Evolutionary conservation across 2,113 vertebrate genomes (phyloP), one percentile per base, ranked within the genome.

Genomic region (Laterallus jamaicensis): DNA sequence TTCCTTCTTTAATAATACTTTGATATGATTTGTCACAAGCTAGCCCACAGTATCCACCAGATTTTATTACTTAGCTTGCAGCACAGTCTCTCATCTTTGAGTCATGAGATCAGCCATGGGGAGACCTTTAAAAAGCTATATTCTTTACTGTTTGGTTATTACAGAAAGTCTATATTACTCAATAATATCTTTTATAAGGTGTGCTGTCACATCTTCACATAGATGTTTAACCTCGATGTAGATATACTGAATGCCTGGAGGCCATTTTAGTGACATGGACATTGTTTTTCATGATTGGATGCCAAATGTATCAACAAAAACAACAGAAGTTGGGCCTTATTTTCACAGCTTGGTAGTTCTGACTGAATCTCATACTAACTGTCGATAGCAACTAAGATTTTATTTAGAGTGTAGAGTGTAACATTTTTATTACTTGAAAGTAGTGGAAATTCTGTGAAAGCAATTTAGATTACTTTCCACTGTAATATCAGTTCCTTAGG

Each of bases 1-100:
- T 99, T 98, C 98, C 98, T 98, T 98, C 98, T 99, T 99, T 99
- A 99, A 99, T 99, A 99, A 99, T 98, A 98, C 98, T 99, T 98
- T 98, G 98, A 99, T 98, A 99, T 98, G 98, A 98, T 98, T 98
- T 98, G 98, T 99, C 98, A 99, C 98, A 98, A 98, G 98, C 98
- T 98, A 97, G 98, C 98, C 98, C 97, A 98, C 97, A 98, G 98
- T 98, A 97, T 98, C 98, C 97, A 98, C 97, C 94, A 98, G 97
- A 98, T 98, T 99, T 99, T 99, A 99, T 99, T 98, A 98, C 98
- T 98, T 98, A 98, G 97, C 98, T 98, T 97, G 97, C 98, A 98
- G 98, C 98, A 97, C 97, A 98, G 98, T 97, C 97, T 98, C 98
- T 98, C 98, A 98, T 98, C 98, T 98, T 98, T 98, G 98, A 98